Evolutionary conservation across 1,140 invertebrate genomes (phyloP).

Genomic region (Lordiphosa collinella): DNA sequence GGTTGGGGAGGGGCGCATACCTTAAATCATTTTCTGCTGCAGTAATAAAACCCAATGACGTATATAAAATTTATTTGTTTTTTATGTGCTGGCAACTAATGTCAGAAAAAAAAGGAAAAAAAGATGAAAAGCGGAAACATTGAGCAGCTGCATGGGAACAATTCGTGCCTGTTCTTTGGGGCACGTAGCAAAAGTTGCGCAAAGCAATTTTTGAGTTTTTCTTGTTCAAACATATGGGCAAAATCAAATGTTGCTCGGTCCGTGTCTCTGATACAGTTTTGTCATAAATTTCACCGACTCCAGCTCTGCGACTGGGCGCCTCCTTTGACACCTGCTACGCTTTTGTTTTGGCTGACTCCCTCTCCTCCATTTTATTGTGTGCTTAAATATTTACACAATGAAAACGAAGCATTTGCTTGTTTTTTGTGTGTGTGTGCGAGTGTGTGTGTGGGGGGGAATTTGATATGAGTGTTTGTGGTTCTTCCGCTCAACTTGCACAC

Average conservation of each 20-base stretch:
- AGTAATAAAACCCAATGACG: slow-evolving; percentile 74
- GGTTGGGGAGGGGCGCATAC: background rate
- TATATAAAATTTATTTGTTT: slow-evolving; percentile 74
- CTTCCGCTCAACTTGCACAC: slow-evolving; percentile 22
- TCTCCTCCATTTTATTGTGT: slow-evolving; percentile 62
- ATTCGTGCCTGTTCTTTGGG: slow-evolving; percentile 53
- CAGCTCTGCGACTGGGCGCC: slow-evolving; percentile 37
- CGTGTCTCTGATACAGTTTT: slow-evolving; percentile 39
- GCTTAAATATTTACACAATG: slow-evolving; percentile 76
- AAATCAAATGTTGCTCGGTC: slow-evolving; percentile 48
- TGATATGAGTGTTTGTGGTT: slow-evolving; percentile 25
- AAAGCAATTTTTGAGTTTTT: slow-evolving; percentile 65
- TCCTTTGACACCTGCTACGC: slow-evolving; percentile 69
- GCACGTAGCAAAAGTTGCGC: slow-evolving; percentile 71
- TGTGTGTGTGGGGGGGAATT: background rate
- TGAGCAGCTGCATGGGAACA: slow-evolving; percentile 38
- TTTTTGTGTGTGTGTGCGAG: too few species aligned
- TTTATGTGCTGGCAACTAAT: slow-evolving; percentile 74
- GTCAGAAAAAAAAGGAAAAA: slow-evolving; percentile 25
- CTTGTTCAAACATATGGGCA: slow-evolving; percentile 46
- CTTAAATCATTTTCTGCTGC: slow-evolving; percentile 70
- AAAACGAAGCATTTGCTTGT: slow-evolving; percentile 65
- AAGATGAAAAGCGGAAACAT: slow-evolving; percentile 36
- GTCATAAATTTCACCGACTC: slow-evolving; percentile 50
- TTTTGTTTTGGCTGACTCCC: slow-evolving; percentile 16